Evolutionary conservation across 2,113 vertebrate species (phyloP), one percentile per base, ranked within the genome.

Genomic region (Callorhinus ursinus): DNA sequence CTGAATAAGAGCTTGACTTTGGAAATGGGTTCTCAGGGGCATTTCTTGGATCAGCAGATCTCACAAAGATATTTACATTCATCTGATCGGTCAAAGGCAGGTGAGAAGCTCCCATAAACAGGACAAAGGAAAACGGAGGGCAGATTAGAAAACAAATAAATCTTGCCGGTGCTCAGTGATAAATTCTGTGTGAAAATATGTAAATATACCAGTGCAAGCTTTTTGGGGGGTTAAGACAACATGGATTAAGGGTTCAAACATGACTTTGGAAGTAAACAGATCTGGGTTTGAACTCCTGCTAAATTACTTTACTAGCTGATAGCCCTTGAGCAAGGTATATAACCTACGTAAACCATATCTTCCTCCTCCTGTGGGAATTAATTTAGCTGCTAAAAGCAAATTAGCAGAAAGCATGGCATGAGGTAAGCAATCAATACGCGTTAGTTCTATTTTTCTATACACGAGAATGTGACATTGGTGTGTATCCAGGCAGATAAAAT

Each of bases 341-440:
- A 94, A 81, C 11, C 57, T 95, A 18, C 74, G 31, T 76, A 86
- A 93, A 85, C n/a, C 15, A 13, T 55, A 55, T 49, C 28, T 83
- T 88, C 61, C 46, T 85, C 28, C 39, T 97, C 85, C 31, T 49
- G 46, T 61, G 36, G 22, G 16, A 88, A 82, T 71, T 93, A 94
- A 88, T 86, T 81, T 74, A 86, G 67, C 95, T 61, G 24, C 82
- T 91, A 77, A 93, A 93, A 86, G 49, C 71, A 88, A 83, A 85
- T 93, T 67, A 90, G 81, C 91, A 93, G 84, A 85, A 16, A 67
- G 6, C 28, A 28, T 39, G 12, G 13, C 91, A 77, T 26, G 33
- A 90, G 2, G 3, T 72, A 55, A 91, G 42, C 63, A 90, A 82
- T 81, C 85, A 53, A 69, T 67, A 71, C 7, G 24, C 46, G 74